These are phyloP conservation scores for Balanococcus diminutus DNA, from an alignment of 2,888 invertebrate genomes.

Conservation along the genomic window DNA sequence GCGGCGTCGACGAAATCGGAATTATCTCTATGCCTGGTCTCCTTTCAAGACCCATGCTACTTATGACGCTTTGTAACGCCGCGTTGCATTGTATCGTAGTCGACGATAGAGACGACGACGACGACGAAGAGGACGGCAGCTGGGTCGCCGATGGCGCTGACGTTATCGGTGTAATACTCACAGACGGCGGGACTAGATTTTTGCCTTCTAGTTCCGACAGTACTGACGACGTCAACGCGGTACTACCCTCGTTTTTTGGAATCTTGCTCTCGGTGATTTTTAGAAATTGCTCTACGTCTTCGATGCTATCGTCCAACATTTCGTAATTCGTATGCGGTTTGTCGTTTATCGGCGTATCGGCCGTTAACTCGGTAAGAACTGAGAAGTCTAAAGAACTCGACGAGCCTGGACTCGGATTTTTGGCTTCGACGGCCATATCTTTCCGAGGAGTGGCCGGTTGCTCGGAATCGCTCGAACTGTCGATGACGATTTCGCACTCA, in stretches of 20 bases:
- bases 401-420: slow-evolving; percentile 44
- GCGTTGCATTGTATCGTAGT: not conserved
- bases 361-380: slow-evolving; percentile 4
- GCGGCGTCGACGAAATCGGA: not conserved
- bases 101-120: slow-evolving; percentile 56
- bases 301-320: slow-evolving; percentile 63
- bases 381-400: slow-evolving; percentile 33
- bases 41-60: slow-evolving; percentile 4
- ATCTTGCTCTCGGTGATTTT: slow-evolving; percentile 63
- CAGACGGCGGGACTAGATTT: slow-evolving; percentile 66
- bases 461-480: slow-evolving; percentile 49
- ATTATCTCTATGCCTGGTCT: not conserved
- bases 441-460: slow-evolving; percentile 5
- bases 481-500: slow-evolving; percentile 45
- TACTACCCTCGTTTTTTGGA: slow-evolving; percentile 63
- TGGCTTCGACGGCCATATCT: not conserved
- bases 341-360: not conserved
- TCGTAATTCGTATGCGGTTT: slow-evolving; percentile 18
- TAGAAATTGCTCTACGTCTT: slow-evolving; percentile 70
- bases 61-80: not conserved
- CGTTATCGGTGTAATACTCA: slow-evolving; percentile 68
- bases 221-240: slow-evolving; percentile 16
- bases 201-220: slow-evolving; percentile 60
- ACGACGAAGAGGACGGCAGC: slow-evolving; percentile 56
- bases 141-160: slow-evolving; percentile 59